Evolutionary conservation across 2,797 vertebrate species (phyloP), one percentile per base, ranked within the genome.

Genomic region (Chlorospingus semifuscus): DNA sequence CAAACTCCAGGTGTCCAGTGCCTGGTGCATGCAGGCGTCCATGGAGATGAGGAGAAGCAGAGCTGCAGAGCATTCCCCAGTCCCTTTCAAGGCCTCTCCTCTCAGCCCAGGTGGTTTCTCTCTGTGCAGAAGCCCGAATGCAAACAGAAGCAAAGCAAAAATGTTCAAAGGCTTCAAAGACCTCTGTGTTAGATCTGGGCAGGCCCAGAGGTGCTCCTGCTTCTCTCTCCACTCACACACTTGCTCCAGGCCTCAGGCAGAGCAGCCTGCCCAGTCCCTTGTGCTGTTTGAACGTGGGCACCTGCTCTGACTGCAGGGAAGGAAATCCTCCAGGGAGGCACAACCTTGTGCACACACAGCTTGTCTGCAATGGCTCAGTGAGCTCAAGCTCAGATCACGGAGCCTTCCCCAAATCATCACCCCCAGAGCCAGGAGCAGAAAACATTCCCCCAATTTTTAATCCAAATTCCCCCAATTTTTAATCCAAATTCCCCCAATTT

Each of bases 301-400:
- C 57, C 7, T 0, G 3, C 66, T 46, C 64, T 26, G 32, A 34
- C 16, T 41, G 50, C 46, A 17, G 26, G 34, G 53, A 56, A 60
- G 53, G n/a, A 52, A 70, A 65, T 0, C 3, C 42, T 5, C 0
- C 0, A 46, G 57, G 24, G 17, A 56, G 8, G 24, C 49, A 50
- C 13, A 11, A 2, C 32, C 44, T 8, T 3, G n/a, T 39, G 59
- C 34, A 22, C 44, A 23, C 52, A 6, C 49, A 34, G 23, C 0
- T 0, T 5, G 37, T 23, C 30, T 30, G 37, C 41, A 39, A 21
- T 0, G 0, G 50, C 44, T 55, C 1, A 0, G 36, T 37, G 52
- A 64, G 15, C 61, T 49, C 36, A 0, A 15, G 32, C 41, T 79
- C 27, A 47, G 32, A 12, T 52, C 72, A 39, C 41, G 1, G 1